A percentile compares a stretch with the other conserved stretches of the same genome.
These are phyloP conservation scores for Cerceris rybyensis DNA, from an alignment of 2,888 invertebrate species.

Conservation along the genomic window DNA sequence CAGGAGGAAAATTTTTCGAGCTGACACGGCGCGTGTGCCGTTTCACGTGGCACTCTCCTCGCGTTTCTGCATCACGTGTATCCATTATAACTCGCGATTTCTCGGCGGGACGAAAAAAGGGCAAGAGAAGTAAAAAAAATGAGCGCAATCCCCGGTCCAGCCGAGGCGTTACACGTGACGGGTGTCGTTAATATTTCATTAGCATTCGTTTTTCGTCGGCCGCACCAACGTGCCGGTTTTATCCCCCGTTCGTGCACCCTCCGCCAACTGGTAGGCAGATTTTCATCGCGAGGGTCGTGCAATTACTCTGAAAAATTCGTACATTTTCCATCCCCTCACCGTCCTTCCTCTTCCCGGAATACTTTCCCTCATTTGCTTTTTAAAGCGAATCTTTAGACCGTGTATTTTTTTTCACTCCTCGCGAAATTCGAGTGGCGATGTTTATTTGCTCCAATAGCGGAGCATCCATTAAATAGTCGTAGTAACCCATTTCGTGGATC, in stretches of 20 bases:
- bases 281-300: slow-evolving; percentile 35
- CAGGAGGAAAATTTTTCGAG: neutral
- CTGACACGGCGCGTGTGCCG: neutral
- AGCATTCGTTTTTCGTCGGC: slow-evolving; percentile 73
- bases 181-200: slow-evolving; percentile 78
- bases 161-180: slow-evolving; percentile 66
- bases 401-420: no score
- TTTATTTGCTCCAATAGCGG: no score
- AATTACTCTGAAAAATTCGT: slow-evolving; percentile 46
- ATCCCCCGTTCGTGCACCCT: slow-evolving; percentile 45
- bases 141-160: slow-evolving; percentile 44
- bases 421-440: no score
- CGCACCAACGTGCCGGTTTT: slow-evolving; percentile 67
- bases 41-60: slow-evolving; percentile 18
- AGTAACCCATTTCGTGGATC: no score
- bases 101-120: slow-evolving; percentile 28
- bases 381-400: neutral
- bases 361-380: neutral
- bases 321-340: slow-evolving; percentile 25
- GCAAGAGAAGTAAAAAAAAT: slow-evolving; percentile 26
- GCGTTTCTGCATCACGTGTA: slow-evolving; percentile 47
- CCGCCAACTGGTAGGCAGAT: slow-evolving; percentile 30
- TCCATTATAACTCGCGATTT: slow-evolving; percentile 30
- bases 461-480: no score
- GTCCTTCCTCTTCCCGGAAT: slow-evolving; percentile 13